These are phyloP conservation scores for Euwallacea similis DNA, from an alignment of 1,140 invertebrate genomes.

Conservation along the genomic window DNA sequence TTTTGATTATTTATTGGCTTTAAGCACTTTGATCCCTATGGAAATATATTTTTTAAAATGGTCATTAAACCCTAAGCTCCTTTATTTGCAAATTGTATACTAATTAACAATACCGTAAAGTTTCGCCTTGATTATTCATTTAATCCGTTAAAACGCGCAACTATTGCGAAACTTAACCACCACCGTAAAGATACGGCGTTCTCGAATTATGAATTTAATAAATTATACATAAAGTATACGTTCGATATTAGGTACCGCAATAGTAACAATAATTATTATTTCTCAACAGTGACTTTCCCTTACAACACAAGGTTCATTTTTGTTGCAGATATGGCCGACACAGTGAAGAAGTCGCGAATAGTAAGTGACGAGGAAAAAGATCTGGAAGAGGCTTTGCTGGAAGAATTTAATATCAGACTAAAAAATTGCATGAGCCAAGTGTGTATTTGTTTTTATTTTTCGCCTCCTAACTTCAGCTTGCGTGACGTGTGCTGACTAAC, in stretches of 20 bases:
- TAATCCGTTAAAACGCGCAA: not conserved
- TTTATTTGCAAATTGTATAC: not conserved
- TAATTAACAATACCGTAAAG: slow-evolving; percentile 8
- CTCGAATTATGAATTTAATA: not conserved
- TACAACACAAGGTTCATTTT: too few species aligned
- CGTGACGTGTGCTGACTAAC: slow-evolving; percentile 43
- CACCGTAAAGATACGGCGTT: not conserved
- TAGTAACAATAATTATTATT: not conserved
- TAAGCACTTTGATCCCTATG: too few species aligned
- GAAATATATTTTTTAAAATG: too few species aligned
- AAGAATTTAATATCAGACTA: slow-evolving; percentile 54
- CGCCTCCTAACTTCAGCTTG: not conserved
- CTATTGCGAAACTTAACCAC: not conserved
- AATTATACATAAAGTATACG: too few species aligned
- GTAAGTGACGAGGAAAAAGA: slow-evolving; percentile 53
- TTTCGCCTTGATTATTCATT: slow-evolving; percentile 15
- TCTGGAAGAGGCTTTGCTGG: slow-evolving; percentile 51
- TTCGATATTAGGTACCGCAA: not conserved
- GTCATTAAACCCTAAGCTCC: too few species aligned
- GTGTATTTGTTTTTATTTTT: slow-evolving; percentile 46
- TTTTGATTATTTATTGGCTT: slow-evolving; percentile 2
- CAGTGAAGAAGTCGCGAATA: slow-evolving; percentile 54
- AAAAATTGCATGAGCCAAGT: slow-evolving; percentile 54
- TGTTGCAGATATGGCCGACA: slow-evolving; percentile 52
- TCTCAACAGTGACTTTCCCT: not conserved